A percentile compares a stretch with the other conserved stretches of the same genome.
phyloP scores from a whole-genome alignment of 2,113 vertebrate genomes.

The Pterocles gutturalis region DNA sequence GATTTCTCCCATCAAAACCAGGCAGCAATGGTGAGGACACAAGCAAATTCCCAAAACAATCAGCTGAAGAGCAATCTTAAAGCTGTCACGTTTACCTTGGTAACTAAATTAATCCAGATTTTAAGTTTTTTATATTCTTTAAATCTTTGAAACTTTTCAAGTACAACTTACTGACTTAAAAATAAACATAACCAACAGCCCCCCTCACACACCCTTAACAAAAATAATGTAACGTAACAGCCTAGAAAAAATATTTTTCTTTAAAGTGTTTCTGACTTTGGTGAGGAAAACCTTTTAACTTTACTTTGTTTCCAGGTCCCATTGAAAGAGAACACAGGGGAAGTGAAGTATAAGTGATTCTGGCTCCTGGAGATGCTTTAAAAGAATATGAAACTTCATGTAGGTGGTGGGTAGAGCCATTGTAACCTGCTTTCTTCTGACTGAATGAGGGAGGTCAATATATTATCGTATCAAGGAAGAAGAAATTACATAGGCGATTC shows the following conservation, averaged over 20 bases:
- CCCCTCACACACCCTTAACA: background rate
- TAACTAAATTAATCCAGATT: background rate
- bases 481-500: conserved; percentile 73
- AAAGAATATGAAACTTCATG: conserved; percentile 66
- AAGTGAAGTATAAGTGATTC: conserved; percentile 68
- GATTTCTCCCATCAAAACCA: background rate
- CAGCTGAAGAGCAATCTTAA: background rate
- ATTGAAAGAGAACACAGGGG: conserved; percentile 35
- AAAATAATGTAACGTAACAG: background rate
- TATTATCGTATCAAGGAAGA: conserved; percentile 76
- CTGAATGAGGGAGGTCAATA: conserved; percentile 76
- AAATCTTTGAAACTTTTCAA: background rate
- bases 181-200: background rate
- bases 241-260: background rate
- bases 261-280: background rate
- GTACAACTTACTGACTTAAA: background rate
- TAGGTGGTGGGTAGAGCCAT: conserved; percentile 77
- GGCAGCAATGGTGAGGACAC: background rate
- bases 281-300: conserved; percentile 38
- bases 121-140: background rate
- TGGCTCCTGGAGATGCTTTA: conserved; percentile 66
- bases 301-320: conserved; percentile 53
- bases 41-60: background rate
- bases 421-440: conserved; percentile 73
- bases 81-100: background rate